These are phyloP conservation scores for Astreopora myriophthalma DNA, from an alignment of 64 coral and sea anemone species.

Conservation along the genomic window DNA sequence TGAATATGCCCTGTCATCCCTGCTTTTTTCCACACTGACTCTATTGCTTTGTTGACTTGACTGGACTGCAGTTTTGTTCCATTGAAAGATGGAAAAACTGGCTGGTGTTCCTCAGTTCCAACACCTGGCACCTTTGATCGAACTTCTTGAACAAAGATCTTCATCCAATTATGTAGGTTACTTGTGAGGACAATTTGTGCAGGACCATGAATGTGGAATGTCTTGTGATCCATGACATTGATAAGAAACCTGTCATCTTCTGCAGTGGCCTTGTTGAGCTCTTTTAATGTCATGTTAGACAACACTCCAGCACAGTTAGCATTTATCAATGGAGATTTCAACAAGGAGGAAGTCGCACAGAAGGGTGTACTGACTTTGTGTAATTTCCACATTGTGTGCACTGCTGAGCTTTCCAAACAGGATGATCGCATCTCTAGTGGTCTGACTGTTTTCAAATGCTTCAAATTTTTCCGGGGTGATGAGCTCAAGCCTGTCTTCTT, in stretches of 20 bases:
- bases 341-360: conserved; percentile 42
- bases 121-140: too few species aligned
- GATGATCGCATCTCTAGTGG: conserved; percentile 49
- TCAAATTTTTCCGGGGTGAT: conserved; percentile 39
- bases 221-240: conserved; percentile 75
- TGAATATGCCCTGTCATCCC: too few species aligned
- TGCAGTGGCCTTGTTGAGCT: conserved; percentile 36
- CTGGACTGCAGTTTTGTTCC: too few species aligned
- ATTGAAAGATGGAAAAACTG: too few species aligned
- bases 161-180: conserved; percentile 63
- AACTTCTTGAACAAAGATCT: conserved; percentile 51
- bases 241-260: conserved; percentile 60
- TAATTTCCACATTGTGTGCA: conserved; percentile 36
- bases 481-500: conserved; percentile 37
- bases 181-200: conserved; percentile 62
- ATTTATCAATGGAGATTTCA: conserved; percentile 65
- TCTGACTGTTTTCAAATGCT: conserved; percentile 53
- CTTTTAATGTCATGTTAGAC: conserved; percentile 63
- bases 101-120: too few species aligned
- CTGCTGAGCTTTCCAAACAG: conserved; percentile 36
- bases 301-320: conserved; percentile 54
- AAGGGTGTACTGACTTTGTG: conserved; percentile 52
- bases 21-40: too few species aligned
- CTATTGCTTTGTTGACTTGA: too few species aligned
- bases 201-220: conserved; percentile 72